Conservation (phyloP, 2,888 invertebrate genomes). For the Nudaria mundana region DNA sequence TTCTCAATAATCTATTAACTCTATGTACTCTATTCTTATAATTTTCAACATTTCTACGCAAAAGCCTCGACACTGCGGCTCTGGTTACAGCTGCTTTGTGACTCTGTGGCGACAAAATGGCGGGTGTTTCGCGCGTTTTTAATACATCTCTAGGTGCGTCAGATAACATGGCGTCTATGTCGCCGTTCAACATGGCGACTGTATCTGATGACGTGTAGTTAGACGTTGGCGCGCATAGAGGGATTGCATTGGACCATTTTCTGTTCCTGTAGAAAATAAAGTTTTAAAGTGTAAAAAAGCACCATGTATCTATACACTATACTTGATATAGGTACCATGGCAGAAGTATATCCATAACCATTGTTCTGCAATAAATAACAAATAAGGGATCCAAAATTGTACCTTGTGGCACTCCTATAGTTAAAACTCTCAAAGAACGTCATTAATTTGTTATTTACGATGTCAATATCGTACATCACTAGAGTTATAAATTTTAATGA, state of each 20-base stretch:
- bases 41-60: conserved; percentile 59
- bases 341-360: not conserved
- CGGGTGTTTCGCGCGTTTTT: conserved; percentile 66
- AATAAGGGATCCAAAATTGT: not conserved
- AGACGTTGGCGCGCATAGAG: conserved; percentile 83
- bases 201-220: conserved; percentile 67
- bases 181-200: conserved; percentile 65
- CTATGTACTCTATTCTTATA: conserved; percentile 67
- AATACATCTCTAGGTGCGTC: conserved; percentile 60
- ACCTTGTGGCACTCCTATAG: not conserved
- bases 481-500: too few relatives aligned
- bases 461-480: too few relatives aligned
- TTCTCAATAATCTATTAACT: conserved; percentile 63
- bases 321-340: too few relatives aligned
- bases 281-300: too few relatives aligned
- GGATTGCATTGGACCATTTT: conserved; percentile 93
- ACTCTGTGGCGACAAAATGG: conserved; percentile 68
- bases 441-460: not conserved
- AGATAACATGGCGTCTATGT: conserved; percentile 73
- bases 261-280: conserved; percentile 81
- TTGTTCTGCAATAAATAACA: not conserved
- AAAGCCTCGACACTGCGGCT: conserved; percentile 56
- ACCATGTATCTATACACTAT: too few relatives aligned
- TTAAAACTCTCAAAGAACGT: not conserved
- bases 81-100: conserved; percentile 68